Base-by-base conservation (phyloP, 2,113 vertebrate genomes). In the Periophthalmodon schlosseri region DNA sequence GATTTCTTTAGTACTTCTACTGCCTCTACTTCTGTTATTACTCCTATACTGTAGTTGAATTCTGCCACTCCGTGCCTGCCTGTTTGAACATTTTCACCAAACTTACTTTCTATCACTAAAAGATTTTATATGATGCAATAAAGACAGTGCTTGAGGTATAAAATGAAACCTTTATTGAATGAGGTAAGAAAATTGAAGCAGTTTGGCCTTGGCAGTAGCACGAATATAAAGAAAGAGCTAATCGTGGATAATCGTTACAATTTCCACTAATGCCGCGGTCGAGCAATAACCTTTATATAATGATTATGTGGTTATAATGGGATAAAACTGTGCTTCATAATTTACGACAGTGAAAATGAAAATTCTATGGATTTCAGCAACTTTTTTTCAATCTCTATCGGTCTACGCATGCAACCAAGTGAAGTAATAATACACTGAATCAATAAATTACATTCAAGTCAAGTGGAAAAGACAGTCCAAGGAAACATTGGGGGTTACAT, bases 271-370 rank as follows among this genome's bases (percentile, higher is more conserved):
- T 65, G 63, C n/a, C 20, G 8, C 9, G 20, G 34, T 65, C 34
- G 34, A 65, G 63, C 18, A 39, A 5, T 64, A n/a, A 65, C 63
- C 63, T 65, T 34, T 44, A 24, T 4, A 65, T 65, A 44, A 65
- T 65, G 63, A 65, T 65, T 20, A 39, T 65, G 34, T 14, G 8
- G 61, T 20, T 36, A 34, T 20, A 20, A 65, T 21, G 63, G 39
- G 34, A 9, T 44, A 9, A n/a, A 65, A 44, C 4, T 16, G 60
- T 34, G 60, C 60, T 34, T 34, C 16, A 34, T 63, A 63, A 34
- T 5, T 34, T 36, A 7, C 9, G 44, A n/a, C 3, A 39, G 18
- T 44, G 34, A 39, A 5, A 39, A 44, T 20, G 34, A 65, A 39
- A 36, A 65, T 36, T 65, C 33, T 33, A 20, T 64, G 33, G 9